Base-by-base conservation (phyloP, 2,888 invertebrate species). In the Drosophila birchii region DNA sequence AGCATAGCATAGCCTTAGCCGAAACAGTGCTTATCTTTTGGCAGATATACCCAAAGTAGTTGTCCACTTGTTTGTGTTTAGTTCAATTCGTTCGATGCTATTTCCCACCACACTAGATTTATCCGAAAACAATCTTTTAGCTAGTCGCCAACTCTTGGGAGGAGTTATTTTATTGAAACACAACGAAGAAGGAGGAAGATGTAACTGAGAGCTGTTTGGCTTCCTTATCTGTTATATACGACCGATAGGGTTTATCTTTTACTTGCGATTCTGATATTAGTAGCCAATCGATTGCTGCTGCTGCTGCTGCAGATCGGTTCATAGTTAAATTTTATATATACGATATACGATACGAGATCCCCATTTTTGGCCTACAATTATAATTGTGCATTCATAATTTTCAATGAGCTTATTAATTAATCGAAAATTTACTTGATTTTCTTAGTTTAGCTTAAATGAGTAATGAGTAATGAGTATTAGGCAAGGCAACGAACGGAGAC, bases 401-500 rank as follows among this genome's bases (percentile, higher is more conserved):
- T 54, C 18, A 75, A 44, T 64, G 76, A 73, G 73, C 73, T 73
- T 73, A 69, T 36, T n/a, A 16, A 71, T 59, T 71, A 43, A 71
- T 59, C 32, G 60, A 71, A 69, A 69, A 71, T 84, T 79, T 81
- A 72, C 74, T 86, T 69, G 55, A 45, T 86, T 83, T 86, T 80
- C 76, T 75, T 61, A 51, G 57, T 76, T 78, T 78, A 80, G 83
- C 78, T 86, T 87, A 88, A 69, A 66, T 53, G 20, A 36, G 29
- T 41, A 69, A 66, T 53, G 20, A 36, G 29, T 41, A 43, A 63
- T 49, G 43, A 54, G 55, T 78, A 63, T 69, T 68, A 75, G 75
- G 62, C 67, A 82, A 75, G 83, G 68, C 82, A 83, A 86, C 79
- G 84, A 88, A 83, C 45, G 71, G n/a, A 53, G 32, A 34, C 32